Evolutionary conservation across 1,140 invertebrate genomes (phyloP).

Genomic region (Steinernema khuongi): DNA sequence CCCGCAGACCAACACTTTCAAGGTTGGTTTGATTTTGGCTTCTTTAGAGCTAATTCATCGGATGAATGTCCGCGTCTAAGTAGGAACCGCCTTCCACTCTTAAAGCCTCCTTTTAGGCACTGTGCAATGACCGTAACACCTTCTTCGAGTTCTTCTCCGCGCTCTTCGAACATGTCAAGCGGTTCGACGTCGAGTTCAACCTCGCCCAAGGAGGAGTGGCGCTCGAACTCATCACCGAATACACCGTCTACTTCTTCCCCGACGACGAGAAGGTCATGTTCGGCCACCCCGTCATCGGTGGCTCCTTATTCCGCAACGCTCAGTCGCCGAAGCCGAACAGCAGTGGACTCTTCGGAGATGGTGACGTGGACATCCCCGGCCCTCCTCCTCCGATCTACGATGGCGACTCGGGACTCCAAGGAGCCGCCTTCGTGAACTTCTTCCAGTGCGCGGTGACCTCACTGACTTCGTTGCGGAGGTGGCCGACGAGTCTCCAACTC

Average conservation of each 20-base stretch:
- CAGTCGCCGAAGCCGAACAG: not conserved
- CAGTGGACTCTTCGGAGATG: not conserved
- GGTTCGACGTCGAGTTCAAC: not conserved
- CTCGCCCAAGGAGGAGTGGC: not conserved
- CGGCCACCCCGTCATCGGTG: not conserved
- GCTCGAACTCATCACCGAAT: not conserved
- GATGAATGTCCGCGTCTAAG: not conserved
- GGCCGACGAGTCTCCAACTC: not conserved
- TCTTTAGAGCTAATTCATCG: not conserved
- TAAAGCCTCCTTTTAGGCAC: not conserved
- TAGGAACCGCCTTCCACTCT: not conserved
- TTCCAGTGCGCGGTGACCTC: not conserved
- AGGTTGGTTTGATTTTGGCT: not conserved
- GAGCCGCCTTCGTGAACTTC: not conserved
- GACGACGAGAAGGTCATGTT: not conserved
- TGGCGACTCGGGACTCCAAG: not conserved
- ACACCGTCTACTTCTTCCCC: not conserved
- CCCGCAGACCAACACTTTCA: not conserved
- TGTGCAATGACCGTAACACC: not conserved
- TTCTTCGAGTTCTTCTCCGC: not conserved
- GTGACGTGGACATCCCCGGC: not conserved
- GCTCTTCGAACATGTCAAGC: not conserved
- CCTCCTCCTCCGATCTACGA: not conserved
- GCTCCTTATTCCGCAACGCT: not conserved
- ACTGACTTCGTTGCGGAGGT: not conserved